phyloP scores from a whole-genome alignment of 2,113 vertebrate species.

The Psilopogon haemacephalus region DNA sequence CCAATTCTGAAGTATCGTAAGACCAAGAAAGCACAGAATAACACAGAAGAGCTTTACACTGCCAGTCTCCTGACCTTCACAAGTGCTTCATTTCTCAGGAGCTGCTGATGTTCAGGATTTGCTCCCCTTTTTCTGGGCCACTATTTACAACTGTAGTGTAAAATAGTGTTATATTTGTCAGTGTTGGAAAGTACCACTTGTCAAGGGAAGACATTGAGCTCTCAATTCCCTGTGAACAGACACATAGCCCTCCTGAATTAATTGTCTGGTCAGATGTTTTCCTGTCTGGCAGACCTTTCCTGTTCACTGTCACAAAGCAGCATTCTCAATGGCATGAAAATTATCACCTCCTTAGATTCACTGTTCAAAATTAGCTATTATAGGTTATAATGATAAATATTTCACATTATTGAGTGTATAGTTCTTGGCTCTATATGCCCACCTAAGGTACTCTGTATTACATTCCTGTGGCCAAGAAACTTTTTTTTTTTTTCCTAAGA shows the following conservation, averaged over 20 bases:
- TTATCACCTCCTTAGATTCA: background rate
- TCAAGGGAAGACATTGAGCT: background rate
- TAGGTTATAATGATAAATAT: background rate
- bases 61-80: background rate
- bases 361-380: background rate
- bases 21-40: rapidly evolving
- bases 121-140: background rate
- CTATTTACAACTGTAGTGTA: background rate
- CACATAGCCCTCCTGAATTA: background rate
- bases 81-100: background rate
- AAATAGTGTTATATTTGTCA: background rate
- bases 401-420: background rate
- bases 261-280: background rate
- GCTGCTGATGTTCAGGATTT: background rate
- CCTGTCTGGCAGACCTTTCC: background rate
- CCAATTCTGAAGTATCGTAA: background rate
- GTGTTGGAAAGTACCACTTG: background rate
- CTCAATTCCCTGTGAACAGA: background rate
- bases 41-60: background rate
- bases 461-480: background rate
- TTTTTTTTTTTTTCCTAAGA: background rate
- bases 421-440: background rate
- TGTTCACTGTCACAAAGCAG: background rate
- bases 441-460: background rate
- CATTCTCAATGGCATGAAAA: background rate